Evolutionary conservation across 2,888 invertebrate species (phyloP), one percentile per base, ranked within the genome.

Genomic region (Colostygia pectinataria): DNA sequence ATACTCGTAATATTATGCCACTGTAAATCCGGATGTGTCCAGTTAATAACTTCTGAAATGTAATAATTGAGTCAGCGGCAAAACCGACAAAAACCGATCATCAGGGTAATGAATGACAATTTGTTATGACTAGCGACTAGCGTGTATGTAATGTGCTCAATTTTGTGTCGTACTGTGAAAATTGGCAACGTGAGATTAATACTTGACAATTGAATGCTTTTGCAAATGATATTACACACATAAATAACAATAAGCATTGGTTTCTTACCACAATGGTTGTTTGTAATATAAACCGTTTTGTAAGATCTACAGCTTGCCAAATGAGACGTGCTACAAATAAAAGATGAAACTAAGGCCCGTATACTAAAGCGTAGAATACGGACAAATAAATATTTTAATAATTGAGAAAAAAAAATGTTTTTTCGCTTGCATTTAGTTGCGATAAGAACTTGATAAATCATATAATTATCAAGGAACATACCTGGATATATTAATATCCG

Each of bases 51-150:
- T 37, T 38, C 39, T 59, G 90, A 76, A 54, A 74, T 65, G 0
- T 78, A 65, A 62, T 92, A 93, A 3, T n/a, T 74, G 43, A 43
- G 37, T 43, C 43, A 28, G 13, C 32, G 7, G 13, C 32, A 49
- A 53, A 39, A 55, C 53, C 8, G 55, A 31, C 48, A 31, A 47
- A 43, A 44, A 40, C 27, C 28, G 28, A 44, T 75, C 73, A 47
- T 52, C 18, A 33, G n/a, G 8, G 31, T 45, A 34, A 49, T 45
- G 33, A 45, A 45, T 48, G 41, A 18, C 44, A 48, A 53, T 49
- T 45, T 38, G 33, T n/a, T 24, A 6, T 20, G 20, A 20, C 20
- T 20, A 20, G 20, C 20, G 38, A 32, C 37, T 40, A 12, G 28
- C 44, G 49, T 53, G 45, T 40, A 39, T 20, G 6, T 48, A 49